Conservation (phyloP, 2,113 vertebrate genomes). For the Coptodon bakossiorum region DNA sequence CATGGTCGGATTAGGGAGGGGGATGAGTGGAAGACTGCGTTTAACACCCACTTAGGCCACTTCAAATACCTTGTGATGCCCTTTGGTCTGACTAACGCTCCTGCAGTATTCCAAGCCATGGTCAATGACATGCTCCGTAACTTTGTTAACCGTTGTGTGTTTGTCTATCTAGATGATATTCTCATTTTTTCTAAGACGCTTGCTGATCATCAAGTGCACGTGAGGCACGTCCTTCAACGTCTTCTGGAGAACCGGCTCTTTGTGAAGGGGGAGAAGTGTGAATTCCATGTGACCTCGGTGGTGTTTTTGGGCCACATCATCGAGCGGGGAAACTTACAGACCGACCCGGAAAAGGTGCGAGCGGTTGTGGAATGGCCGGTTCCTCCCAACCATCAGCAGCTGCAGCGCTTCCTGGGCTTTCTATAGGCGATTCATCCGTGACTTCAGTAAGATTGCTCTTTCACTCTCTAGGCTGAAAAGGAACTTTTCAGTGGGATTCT, state of each 20-base stretch:
- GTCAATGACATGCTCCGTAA: accelerated
- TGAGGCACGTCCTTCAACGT: not conserved
- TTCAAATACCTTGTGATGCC: not conserved
- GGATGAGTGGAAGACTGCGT: not conserved
- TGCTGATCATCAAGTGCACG: not conserved
- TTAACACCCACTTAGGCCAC: not conserved
- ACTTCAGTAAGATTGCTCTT: not conserved
- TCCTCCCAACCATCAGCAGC: not conserved
- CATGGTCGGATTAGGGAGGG: not conserved
- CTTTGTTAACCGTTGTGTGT: accelerated
- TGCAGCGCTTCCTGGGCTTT: not conserved
- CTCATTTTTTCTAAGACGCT: accelerated
- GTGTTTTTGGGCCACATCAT: not conserved
- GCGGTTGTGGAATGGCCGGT: not conserved
- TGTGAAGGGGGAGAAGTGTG: not conserved
- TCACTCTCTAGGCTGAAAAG: no score
- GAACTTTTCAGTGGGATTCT: not conserved
- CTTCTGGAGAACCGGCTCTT: not conserved
- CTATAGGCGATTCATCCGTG: not conserved
- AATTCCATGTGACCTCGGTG: not conserved
- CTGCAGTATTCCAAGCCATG: not conserved
- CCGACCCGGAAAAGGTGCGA: not conserved
- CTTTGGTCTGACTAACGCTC: not conserved
- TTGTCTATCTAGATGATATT: not conserved
- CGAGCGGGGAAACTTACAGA: not conserved